Evolutionary conservation across 2,888 invertebrate genomes (phyloP), one percentile per base, ranked within the genome.

Genomic region (Prosapia bicincta): DNA sequence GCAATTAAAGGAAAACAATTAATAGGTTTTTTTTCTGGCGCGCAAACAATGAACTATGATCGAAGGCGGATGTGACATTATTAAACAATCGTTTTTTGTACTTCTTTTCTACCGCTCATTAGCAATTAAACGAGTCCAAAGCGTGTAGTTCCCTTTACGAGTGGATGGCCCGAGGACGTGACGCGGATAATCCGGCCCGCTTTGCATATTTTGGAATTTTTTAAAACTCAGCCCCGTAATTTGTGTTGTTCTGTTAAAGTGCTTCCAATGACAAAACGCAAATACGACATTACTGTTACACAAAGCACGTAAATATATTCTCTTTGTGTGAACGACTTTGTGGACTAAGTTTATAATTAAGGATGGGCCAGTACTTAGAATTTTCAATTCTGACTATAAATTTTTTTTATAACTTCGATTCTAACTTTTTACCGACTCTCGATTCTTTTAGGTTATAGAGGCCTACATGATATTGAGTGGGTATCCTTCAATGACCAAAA

Each of bases 41-140:
- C 54, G 7, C 54, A 20, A 54, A 54, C 54, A 54, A 54, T 54
- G 54, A 54, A 54, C 20, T 54, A 54, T 54, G 54, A 54, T 54
- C 54, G 54, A 28, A 69, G 28, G 69, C 74, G 69, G 72, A 72
- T 72, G 72, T 24, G 65, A 72, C 72, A 28, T 72, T 72, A 72
- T 72, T 72, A 72, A 72, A 72, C 72, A 72, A 72, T 66, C 72
- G 66, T 20, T 72, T 72, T 66, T 54, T 54, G 20, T 20, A 5
- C 20, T 54, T 20, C 13, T n/a, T 54, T 20, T 54, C 54, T 54
- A n/a, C 20, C 54, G 20, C 54, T 20, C 54, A 54, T 54, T 54
- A 54, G 54, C 54, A 54, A 54, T 54, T 54, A 54, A 54, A 54
- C 54, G 54, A 54, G 54, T 54, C 7, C 54, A 54, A 54, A 54